Percentiles rank a stretch among this genome's conserved stretches.
Evolutionary conservation across 2,888 invertebrate genomes (phyloP).

Genomic region (Cantharis lateralis): DNA sequence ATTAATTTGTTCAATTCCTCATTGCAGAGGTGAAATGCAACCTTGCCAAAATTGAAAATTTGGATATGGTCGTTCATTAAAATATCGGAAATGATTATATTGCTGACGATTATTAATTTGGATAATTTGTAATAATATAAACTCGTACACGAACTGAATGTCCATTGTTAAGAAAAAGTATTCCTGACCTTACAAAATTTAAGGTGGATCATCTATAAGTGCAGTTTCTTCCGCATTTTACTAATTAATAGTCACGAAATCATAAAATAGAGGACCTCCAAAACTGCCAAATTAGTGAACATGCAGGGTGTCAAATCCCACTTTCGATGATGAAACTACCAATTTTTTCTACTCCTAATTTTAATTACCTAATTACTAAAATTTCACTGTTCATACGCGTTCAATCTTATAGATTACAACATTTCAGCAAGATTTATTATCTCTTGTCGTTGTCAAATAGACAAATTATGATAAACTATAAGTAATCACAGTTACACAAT

Average conservation of each 20-base stretch:
- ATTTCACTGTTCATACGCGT: background rate
- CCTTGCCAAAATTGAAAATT: background rate
- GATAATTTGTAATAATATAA: background rate
- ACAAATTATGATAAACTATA: background rate
- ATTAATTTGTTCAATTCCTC: background rate
- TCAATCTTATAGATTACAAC: background rate
- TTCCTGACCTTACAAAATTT: background rate
- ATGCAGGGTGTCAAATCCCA: background rate
- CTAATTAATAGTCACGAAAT: background rate
- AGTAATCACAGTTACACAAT: background rate
- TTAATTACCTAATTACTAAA: background rate
- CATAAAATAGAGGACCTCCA: background rate
- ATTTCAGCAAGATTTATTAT: background rate
- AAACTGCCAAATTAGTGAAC: background rate
- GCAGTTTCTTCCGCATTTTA: background rate
- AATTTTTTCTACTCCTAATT: background rate
- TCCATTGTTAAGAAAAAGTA: background rate
- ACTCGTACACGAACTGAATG: background rate
- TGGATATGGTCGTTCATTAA: background rate
- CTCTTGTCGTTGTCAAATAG: background rate
- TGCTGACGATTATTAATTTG: background rate
- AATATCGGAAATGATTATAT: background rate
- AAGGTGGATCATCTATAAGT: background rate
- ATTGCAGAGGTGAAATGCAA: background rate
- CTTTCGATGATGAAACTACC: background rate